Evolutionary conservation across 2,888 invertebrate genomes (phyloP).

Genomic region (Eristalinus sepulchralis): DNA sequence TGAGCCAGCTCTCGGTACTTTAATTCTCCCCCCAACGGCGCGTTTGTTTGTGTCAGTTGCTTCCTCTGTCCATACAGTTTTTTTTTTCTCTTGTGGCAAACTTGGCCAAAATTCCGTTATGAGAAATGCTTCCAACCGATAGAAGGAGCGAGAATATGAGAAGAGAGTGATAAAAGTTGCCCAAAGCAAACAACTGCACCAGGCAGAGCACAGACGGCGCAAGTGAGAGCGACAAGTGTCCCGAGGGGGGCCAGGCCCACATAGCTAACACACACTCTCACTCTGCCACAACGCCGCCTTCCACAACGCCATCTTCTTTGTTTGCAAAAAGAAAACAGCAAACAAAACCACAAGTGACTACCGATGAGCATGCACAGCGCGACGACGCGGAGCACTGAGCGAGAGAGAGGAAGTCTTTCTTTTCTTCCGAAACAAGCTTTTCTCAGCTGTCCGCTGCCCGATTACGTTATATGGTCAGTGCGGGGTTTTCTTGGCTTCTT

Average conservation of each 20-base stretch:
- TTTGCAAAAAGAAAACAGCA: constrained; percentile 9
- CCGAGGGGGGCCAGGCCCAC: not conserved
- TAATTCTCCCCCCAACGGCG: not conserved
- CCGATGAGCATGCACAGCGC: not conserved
- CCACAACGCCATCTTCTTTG: not conserved
- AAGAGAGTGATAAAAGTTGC: not conserved
- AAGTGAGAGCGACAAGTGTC: constrained; percentile 29
- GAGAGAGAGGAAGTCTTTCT: not conserved
- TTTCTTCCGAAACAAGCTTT: constrained; percentile 47
- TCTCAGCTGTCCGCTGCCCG: constrained; percentile 18
- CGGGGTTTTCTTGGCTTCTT: constrained; percentile 38
- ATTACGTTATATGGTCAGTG: constrained; percentile 62
- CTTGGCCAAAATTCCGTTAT: constrained; percentile 59
- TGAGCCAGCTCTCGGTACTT: constrained; percentile 24
- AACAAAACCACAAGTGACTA: not conserved
- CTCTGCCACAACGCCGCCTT: not conserved
- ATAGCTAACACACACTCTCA: not conserved
- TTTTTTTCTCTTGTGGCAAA: constrained; percentile 24
- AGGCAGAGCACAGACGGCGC: not conserved
- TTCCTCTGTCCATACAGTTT: constrained; percentile 42
- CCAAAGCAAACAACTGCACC: not conserved
- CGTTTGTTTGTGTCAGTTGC: constrained; percentile 11
- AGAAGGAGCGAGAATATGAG: not conserved
- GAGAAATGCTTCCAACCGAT: not conserved
- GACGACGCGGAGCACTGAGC: not conserved